Evolutionary conservation across 2,888 invertebrate genomes (phyloP), one percentile per base, ranked within the genome.

Genomic region (Pammene fasciana): DNA sequence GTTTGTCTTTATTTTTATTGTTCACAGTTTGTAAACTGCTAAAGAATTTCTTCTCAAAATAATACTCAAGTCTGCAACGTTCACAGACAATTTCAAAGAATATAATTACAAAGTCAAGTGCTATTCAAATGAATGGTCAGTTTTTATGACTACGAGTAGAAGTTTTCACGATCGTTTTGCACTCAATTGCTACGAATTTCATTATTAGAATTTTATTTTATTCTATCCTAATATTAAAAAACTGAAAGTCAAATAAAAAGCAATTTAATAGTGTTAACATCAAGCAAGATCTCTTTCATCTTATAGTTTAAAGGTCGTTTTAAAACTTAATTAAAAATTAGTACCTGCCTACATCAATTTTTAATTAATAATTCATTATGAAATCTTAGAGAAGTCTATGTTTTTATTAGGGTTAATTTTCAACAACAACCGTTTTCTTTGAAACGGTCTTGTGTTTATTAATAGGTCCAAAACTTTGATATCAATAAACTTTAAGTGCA

Each of bases 71-170:
- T 46, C 46, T 14, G 14, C 14, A 45, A 26, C 41, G 16, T 57
- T 57, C 13, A 43, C 13, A 26, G 18, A 43, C 38, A 26, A 43
- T 43, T 41, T 43, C 43, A 18, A 10, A 41, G 43, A 26, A 41
- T 43, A 45, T 41, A 41, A 38, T 56, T 56, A 41, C 36, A 14
- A n/a, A 41, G 14, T 41, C 56, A 56, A 56, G 41, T 14, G 14
- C 10, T 56, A 16, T 41, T 56, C 16, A 56, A 41, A 56, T 41
- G 36, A 38, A 16, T 5, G 16, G 41, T 16, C n/a, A 11, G 16
- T 56, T 36, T 56, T 55, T 5, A 55, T 14, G 34, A 26, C 26
- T 26, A 26, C 26, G 26, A 26, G 8, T 36, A 7, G 8, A 26
- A 11, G 26, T 1, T n/a, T 6, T 16, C 5, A 56, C 41, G 11